Evolutionary conservation across 2,113 vertebrate genomes (phyloP).

Genomic region (Neoarius graeffei): DNA sequence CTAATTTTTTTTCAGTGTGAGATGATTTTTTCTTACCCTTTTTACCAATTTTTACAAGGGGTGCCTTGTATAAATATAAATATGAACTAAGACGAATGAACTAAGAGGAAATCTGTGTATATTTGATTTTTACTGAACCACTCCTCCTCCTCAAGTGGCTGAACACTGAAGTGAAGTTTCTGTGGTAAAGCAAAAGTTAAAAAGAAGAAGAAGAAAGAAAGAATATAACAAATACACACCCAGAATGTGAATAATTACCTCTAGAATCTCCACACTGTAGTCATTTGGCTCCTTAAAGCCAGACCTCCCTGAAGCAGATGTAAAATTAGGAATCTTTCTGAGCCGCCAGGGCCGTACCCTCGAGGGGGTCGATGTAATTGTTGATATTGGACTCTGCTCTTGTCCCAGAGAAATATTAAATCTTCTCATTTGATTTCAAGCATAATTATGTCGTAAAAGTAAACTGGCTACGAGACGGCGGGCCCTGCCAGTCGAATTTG

Average conservation of each 20-base stretch:
- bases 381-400: constrained; percentile 71
- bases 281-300: constrained; percentile 49
- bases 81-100: neutral
- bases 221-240: constrained; percentile 51
- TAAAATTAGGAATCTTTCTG: constrained; percentile 58
- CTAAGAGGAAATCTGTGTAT: neutral
- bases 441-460: constrained; percentile 78
- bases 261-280: constrained; percentile 35
- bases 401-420: constrained; percentile 72
- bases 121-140: neutral
- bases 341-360: constrained; percentile 54
- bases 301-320: constrained; percentile 74
- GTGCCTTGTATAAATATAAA: too few species aligned
- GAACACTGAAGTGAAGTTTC: constrained; percentile 55
- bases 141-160: constrained; percentile 6
- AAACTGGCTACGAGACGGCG: constrained; percentile 77
- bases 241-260: constrained; percentile 55
- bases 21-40: too few species aligned
- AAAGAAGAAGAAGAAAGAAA: neutral
- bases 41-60: too few species aligned
- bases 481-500: constrained; percentile 72
- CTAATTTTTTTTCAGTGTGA: too few species aligned
- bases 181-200: constrained; percentile 37
- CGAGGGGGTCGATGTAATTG: constrained; percentile 72
- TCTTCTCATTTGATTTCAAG: constrained; percentile 78